Base-by-base conservation (phyloP, 2,113 vertebrate species). In the Ictidomys tridecemlineatus region DNA sequence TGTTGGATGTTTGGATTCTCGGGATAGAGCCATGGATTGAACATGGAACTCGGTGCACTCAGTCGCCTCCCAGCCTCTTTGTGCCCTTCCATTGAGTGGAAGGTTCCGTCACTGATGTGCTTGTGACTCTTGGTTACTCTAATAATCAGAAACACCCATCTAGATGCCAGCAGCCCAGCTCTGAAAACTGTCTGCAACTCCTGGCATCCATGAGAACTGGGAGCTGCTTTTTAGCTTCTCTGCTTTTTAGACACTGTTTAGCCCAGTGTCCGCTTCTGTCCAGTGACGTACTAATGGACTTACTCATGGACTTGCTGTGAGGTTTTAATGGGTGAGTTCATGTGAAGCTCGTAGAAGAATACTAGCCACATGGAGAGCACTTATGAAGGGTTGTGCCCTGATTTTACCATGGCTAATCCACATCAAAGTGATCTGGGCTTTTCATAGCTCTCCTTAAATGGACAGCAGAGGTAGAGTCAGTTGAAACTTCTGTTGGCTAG, bases 291-390 rank as follows among this genome's bases (percentile, higher is more conserved):
- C 4, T 37, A 3, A 3, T 1, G 28, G 28, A 8, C 20, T 13
- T 0, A 34, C 39, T 76, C 8, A 1, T 2, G 39, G 48, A 67
- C 12, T 28, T 63, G 18, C 28, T 37, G 13, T 9, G 34, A 85
- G 51, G 56, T 1, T 61, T 58, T 39, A 18, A 14, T 39, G 22
- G 26, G 20, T 42, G 72, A 42, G 30, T 42, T 58, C 18, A 6
- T 20, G 45, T 3, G 28, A 37, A 28, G 6, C 22, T 8, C 4
- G 2, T 0, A 0, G 51, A 85, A 34, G 39, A 4, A 0, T 5
- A 11, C 37, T 48, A 22, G 9, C 39, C 28, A 32, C 12, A 4
- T 1, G 6, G 17, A 11, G 34, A 6, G 13, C 2, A 0, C 17
- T 20, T 30, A 6, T 4, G 13, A 45, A 65, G 42, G 7, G 1